Evolutionary conservation across 2,888 invertebrate species (phyloP).

Genomic region (Miltochrista miniata): DNA sequence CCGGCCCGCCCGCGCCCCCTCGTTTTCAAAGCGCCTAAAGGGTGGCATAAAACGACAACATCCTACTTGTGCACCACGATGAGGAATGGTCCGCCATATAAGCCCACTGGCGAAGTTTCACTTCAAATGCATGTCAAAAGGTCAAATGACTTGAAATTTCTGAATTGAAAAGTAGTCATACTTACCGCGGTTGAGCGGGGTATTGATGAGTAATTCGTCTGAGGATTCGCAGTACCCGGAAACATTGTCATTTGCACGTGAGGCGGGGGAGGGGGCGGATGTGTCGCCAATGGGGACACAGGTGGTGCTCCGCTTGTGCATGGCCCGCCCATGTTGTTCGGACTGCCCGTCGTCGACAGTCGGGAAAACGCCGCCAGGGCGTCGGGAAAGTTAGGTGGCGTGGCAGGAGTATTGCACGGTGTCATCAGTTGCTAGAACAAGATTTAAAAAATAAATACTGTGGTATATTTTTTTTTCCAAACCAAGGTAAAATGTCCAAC

Average conservation of each 20-base stretch:
- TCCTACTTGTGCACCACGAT: too few species aligned
- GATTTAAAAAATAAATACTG: too few species aligned
- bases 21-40: too few species aligned
- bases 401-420: constrained; percentile 97
- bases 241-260: constrained; percentile 65
- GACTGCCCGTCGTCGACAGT: constrained; percentile 88
- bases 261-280: constrained; percentile 55
- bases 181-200: constrained; percentile 80
- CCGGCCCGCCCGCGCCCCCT: too few species aligned
- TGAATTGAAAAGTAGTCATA: constrained; percentile 10
- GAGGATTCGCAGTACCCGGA: constrained; percentile 63
- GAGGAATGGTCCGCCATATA: too few species aligned
- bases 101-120: too few species aligned
- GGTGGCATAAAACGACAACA: too few species aligned
- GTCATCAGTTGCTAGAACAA: constrained; percentile 89
- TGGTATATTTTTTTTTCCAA: too few species aligned
- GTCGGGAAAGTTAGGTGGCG: constrained; percentile 97
- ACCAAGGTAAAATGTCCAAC: too few species aligned
- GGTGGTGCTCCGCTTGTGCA: constrained; percentile 60
- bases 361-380: constrained; percentile 94
- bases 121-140: too few species aligned
- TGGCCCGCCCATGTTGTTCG: constrained; percentile 62
- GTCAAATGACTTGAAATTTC: too few species aligned
- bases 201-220: constrained; percentile 69
- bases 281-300: constrained; percentile 74